phyloP scores from a whole-genome alignment of 2,797 vertebrate species.

The Anniella stebbinsi region DNA sequence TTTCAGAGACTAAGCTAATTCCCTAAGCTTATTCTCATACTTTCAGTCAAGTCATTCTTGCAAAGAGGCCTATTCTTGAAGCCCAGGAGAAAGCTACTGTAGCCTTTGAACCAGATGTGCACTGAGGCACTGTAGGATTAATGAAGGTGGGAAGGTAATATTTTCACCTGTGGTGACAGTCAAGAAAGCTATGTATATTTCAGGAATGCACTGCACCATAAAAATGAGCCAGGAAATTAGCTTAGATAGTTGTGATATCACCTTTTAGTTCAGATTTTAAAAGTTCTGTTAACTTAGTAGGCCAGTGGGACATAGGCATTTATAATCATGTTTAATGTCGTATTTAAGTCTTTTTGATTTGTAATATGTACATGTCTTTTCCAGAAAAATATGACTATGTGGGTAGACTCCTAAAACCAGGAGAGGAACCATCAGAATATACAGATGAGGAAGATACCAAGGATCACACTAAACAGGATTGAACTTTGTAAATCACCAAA shows the following conservation, averaged over 20 bases:
- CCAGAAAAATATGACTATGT: constrained; percentile 99
- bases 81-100: not conserved
- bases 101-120: not conserved
- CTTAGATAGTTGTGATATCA: not conserved
- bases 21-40: not conserved
- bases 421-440: constrained; percentile 98
- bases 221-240: not conserved
- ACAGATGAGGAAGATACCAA: constrained; percentile 99
- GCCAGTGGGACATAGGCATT: not conserved
- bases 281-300: not conserved
- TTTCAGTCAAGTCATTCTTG: not conserved
- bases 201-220: not conserved
- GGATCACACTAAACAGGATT: constrained; percentile 98
- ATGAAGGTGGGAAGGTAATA: not conserved
- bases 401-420: constrained; percentile 96
- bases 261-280: not conserved
- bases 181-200: not conserved
- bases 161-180: not conserved
- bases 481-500: constrained; percentile 91
- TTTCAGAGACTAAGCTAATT: not conserved
- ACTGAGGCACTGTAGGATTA: not conserved
- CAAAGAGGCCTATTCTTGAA: not conserved
- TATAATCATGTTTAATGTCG: not conserved
- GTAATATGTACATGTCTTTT: constrained; percentile 73
- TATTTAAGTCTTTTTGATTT: constrained; percentile 40